A percentile compares a stretch with the other conserved stretches of the same genome.
Evolutionary conservation across 2,888 invertebrate genomes (phyloP).

Genomic region (Tenthredo notha): DNA sequence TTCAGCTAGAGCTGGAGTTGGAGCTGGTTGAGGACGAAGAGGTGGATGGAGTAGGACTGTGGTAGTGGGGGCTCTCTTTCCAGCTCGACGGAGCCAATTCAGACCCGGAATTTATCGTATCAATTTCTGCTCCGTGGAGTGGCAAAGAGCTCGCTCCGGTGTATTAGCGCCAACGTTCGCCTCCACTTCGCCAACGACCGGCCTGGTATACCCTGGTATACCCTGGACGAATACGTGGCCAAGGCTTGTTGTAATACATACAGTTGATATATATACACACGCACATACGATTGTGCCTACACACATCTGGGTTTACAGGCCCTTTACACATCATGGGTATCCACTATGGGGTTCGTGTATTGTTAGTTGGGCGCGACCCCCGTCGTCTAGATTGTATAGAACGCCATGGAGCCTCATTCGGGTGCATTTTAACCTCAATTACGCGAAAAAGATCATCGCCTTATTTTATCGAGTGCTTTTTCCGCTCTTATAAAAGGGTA

Average conservation of each 20-base stretch:
- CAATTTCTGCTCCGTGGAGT: slow-evolving; percentile 84
- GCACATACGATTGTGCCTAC: not conserved
- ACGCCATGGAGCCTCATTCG: slow-evolving; percentile 64
- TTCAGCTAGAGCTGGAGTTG: slow-evolving; percentile 56
- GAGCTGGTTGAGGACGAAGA: slow-evolving; percentile 58
- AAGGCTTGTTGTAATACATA: not conserved
- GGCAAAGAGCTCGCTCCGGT: slow-evolving; percentile 80
- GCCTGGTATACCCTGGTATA: not conserved
- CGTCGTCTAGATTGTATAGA: slow-evolving; percentile 46
- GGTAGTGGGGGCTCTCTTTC: slow-evolving; percentile 76
- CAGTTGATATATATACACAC: slow-evolving; percentile 19
- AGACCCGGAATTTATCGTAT: slow-evolving; percentile 84
- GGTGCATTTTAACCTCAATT: slow-evolving; percentile 68
- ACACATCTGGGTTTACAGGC: not conserved
- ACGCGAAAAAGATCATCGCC: slow-evolving; percentile 56
- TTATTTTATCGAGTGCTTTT: slow-evolving; percentile 40
- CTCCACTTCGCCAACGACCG: slow-evolving; percentile 58
- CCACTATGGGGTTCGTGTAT: slow-evolving; percentile 24
- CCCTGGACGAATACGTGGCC: slow-evolving; percentile 19
- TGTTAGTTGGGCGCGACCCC: slow-evolving; percentile 49
- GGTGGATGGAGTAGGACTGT: slow-evolving; percentile 55
- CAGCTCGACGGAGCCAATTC: slow-evolving; percentile 82
- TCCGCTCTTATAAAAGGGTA: not conserved
- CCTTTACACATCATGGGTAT: not conserved
- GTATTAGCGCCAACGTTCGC: slow-evolving; percentile 76